Percentiles rank a stretch among this genome's conserved stretches.
These are phyloP conservation scores for Tympanoctomys barrerae DNA, from an alignment of 2,797 vertebrate genomes.

Conservation along the genomic window DNA sequence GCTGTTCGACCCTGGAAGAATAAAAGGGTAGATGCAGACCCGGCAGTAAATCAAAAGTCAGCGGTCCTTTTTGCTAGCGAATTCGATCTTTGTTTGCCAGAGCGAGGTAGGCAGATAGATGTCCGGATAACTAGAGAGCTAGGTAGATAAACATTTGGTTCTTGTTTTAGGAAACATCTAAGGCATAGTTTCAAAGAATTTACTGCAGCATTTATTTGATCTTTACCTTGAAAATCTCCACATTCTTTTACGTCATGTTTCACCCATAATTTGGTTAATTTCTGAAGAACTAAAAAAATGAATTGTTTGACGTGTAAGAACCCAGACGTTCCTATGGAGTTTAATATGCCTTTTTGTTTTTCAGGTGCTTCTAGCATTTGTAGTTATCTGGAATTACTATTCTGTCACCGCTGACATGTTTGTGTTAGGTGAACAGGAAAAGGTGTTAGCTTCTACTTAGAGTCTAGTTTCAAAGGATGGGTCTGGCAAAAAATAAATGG, in stretches of 20 bases:
- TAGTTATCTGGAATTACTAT: not conserved
- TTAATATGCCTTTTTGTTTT: not conserved
- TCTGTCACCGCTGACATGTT: not conserved
- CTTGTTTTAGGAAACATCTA: not conserved
- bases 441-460: not conserved
- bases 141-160: not conserved
- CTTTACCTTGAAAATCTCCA: not conserved
- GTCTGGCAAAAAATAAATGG: not conserved
- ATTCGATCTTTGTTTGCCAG: constrained; percentile 22
- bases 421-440: not conserved
- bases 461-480: not conserved
- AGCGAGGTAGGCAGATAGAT: not conserved
- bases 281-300: not conserved
- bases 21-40: not conserved
- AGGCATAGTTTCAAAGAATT: constrained; percentile 34
- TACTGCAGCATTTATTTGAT: not conserved
- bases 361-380: not conserved
- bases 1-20: not conserved
- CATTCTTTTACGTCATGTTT: not conserved
- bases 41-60: constrained; percentile 17
- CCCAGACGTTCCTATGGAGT: not conserved
- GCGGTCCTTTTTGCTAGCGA: constrained; percentile 5
- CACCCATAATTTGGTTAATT: not conserved
- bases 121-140: not conserved
- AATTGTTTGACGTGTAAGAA: not conserved